Base-by-base conservation (phyloP, 2,888 invertebrate genomes). In the Neoitamus cyanurus region DNA sequence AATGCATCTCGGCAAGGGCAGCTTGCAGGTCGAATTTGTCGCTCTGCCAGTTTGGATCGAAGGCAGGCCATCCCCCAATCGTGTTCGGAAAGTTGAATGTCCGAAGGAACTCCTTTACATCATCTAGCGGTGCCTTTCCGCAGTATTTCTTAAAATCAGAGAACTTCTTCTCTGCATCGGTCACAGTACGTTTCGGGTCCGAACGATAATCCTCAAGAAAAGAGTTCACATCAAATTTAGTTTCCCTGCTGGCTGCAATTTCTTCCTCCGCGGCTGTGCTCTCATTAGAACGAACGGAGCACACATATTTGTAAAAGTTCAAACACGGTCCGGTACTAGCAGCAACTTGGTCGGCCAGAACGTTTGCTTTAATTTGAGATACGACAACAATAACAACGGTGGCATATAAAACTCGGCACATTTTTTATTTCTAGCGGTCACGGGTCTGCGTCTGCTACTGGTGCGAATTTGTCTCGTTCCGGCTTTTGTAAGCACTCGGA, bases 41-140 rank as follows among this genome's bases (percentile, higher is more conserved):
- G 1, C 46, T n/a, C 6, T 31, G 30, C 78, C 78, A 48, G 9
- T 48, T 46, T 30, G 28, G 28, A 30, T 78, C 48, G 7, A 46
- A 78, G 5, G 78, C 78, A 1, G 78, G 78, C 78, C 78, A 78
- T 28, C 78, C 46, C 7, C 78, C 48, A 78, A 78, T 31, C n/a
- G 69, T 15, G 9, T 69, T 69, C 30, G 69, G 31, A 25, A 25
- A 30, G 7, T 46, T 78, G 30, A 48, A 69, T 69, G 28, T n/a
- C 30, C 30, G 42, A 5, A 78, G 28, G 25, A 78, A 78, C 0
- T 78, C 9, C 9, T 46, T 78, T 5, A 46, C 3, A 7, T 48
- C 48, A 15, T 75, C 37, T n/a, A 13, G 11, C 1, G 9, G 9
- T 28, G 15, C 9, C 2, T 78, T 3, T 11, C 3, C n/a, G 30